Evolutionary conservation across 2,113 vertebrate genomes (phyloP).

Genomic region (Balaeniceps rex): DNA sequence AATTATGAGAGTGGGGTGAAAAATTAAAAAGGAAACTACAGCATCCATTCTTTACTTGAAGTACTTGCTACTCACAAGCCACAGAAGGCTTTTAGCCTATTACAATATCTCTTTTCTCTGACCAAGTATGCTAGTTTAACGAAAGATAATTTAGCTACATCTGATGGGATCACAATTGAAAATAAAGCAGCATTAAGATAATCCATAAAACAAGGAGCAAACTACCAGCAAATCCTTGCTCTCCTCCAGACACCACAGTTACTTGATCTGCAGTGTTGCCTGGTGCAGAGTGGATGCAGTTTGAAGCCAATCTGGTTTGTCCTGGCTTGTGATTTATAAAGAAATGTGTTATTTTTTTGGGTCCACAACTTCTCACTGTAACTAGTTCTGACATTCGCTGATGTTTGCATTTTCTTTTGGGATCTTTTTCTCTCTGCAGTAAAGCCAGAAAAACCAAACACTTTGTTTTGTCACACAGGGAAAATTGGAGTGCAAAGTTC

Average conservation of each 20-base stretch:
- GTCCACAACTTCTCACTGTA: slow-evolving; percentile 1
- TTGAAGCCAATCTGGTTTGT: slow-evolving; percentile 42
- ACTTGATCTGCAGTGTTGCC: slow-evolving; percentile 3
- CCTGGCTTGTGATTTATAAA: slow-evolving; percentile 16
- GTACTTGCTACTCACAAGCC: not conserved
- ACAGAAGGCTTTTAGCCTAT: not conserved
- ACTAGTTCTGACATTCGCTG: slow-evolving; percentile 51
- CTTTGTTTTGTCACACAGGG: slow-evolving; percentile 56
- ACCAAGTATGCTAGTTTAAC: not conserved
- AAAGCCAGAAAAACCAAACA: slow-evolving; percentile 60
- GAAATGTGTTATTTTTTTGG: slow-evolving; percentile 18
- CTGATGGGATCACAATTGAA: not conserved
- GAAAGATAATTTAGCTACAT: not conserved
- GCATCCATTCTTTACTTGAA: not conserved
- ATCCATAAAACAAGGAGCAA: slow-evolving; percentile 48
- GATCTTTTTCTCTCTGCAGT: slow-evolving; percentile 31
- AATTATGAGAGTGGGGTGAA: not conserved
- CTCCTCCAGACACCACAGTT: slow-evolving; percentile 36
- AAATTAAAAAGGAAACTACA: not conserved
- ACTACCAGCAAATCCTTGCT: slow-evolving; percentile 61
- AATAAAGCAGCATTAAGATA: slow-evolving; percentile 29
- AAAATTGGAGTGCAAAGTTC: slow-evolving; percentile 50
- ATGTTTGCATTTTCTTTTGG: slow-evolving; percentile 54
- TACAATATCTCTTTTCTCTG: not conserved
- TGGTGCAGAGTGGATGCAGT: slow-evolving; percentile 9